phyloP scores from a whole-genome alignment of 1,140 invertebrate species.

The Elysia chlorotica region DNA sequence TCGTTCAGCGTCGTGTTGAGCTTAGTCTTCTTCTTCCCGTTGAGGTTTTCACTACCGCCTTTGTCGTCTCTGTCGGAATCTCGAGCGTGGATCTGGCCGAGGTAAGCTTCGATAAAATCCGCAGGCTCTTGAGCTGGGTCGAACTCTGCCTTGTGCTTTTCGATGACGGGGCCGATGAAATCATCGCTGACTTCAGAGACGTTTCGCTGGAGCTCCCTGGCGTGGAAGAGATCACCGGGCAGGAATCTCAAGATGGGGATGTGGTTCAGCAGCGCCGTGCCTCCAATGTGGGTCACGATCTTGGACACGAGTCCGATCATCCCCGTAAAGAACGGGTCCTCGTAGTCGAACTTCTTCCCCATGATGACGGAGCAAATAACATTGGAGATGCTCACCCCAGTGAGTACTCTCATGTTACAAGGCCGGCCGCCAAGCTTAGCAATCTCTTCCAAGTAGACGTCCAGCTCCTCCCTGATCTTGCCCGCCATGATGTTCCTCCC shows the following conservation, averaged over 20 bases:
- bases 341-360: neutral
- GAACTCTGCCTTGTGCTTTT: neutral
- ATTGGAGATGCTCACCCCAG: neutral
- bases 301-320: neutral
- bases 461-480: slow-evolving; percentile 67
- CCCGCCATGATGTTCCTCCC: slow-evolving; percentile 72
- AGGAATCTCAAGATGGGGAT: neutral
- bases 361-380: neutral
- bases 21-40: neutral
- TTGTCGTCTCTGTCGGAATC: neutral
- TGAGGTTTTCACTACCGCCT: too few species aligned
- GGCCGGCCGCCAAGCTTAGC: neutral
- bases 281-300: neutral
- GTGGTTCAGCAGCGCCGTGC: neutral
- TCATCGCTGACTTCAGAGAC: neutral
- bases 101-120: neutral
- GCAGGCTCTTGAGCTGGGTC: neutral
- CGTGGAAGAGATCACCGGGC: neutral
- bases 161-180: neutral
- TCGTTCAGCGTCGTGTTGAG: neutral
- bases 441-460: neutral
- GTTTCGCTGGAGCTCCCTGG: neutral
- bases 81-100: neutral
- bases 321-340: neutral
- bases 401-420: neutral